phyloP scores from a whole-genome alignment of 2,113 vertebrate species.

The Corythaixoides concolor region DNA sequence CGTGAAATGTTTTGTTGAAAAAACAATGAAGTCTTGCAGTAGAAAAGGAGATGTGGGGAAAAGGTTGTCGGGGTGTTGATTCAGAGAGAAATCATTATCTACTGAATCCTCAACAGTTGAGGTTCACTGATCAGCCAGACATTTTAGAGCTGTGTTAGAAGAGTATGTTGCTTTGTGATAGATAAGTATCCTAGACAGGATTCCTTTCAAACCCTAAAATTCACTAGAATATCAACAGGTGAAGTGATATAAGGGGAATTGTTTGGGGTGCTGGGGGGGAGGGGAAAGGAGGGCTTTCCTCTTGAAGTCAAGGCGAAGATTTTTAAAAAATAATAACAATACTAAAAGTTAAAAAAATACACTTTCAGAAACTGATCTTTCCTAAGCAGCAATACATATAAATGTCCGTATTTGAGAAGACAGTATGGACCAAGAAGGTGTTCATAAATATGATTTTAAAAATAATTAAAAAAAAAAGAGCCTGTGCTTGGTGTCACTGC shows the following conservation, averaged over 20 bases:
- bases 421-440: neutral
- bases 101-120: neutral
- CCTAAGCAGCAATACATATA: neutral
- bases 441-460: constrained; percentile 24
- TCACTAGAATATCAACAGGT: neutral
- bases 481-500: neutral
- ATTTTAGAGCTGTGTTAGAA: neutral
- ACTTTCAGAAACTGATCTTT: neutral
- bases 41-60: neutral
- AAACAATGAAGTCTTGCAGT: neutral
- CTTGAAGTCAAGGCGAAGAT: neutral
- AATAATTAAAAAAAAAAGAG: neutral
- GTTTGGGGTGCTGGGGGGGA: neutral
- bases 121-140: neutral
- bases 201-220: neutral
- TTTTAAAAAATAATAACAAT: neutral
- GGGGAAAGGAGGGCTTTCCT: neutral
- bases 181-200: neutral
- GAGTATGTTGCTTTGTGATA: neutral
- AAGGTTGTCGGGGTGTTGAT: neutral
- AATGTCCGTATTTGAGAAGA: neutral
- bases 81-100: neutral
- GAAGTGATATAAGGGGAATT: neutral
- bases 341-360: neutral
- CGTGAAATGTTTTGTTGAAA: neutral